phyloP scores from a whole-genome alignment of 2,113 vertebrate species.

The Vanacampus margaritifer region DNA sequence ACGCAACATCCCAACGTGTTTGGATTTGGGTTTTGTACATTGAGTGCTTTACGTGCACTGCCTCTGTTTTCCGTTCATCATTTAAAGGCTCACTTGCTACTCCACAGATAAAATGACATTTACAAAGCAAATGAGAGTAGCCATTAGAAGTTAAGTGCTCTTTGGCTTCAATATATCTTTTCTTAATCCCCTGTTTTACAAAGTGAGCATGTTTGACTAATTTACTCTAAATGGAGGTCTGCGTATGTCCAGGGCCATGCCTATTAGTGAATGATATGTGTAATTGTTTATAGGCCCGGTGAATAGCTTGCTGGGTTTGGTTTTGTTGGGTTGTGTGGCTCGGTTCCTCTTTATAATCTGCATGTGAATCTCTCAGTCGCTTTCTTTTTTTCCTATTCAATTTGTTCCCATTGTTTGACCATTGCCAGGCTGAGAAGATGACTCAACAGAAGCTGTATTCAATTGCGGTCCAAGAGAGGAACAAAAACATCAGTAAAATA shows the following conservation, averaged over 20 bases:
- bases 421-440: constrained; percentile 80
- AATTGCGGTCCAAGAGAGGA: constrained; percentile 78
- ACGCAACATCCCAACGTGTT: too few species aligned
- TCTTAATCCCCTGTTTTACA: constrained; percentile 46
- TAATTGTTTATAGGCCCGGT: constrained; percentile 57
- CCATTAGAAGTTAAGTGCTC: constrained; percentile 48
- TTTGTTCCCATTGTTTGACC: constrained; percentile 37
- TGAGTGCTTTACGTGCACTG: constrained; percentile 12
- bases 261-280: constrained; percentile 57
- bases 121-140: constrained; percentile 60
- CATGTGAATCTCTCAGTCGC: constrained; percentile 25
- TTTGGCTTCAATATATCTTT: constrained; percentile 42
- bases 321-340: constrained; percentile 55
- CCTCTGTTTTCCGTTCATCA: constrained; percentile 5
- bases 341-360: constrained; percentile 64
- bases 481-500: constrained; percentile 72
- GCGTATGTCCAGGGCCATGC: constrained; percentile 36
- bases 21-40: neutral
- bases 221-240: constrained; percentile 41
- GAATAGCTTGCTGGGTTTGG: constrained; percentile 58
- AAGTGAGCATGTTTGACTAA: constrained; percentile 54
- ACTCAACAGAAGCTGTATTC: constrained; percentile 83
- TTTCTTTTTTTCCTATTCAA: constrained; percentile 18
- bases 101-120: constrained; percentile 44
- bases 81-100: constrained; percentile 19